Evolutionary conservation across 1,140 invertebrate genomes (phyloP).

Genomic region (Adoxophyes honmai): DNA sequence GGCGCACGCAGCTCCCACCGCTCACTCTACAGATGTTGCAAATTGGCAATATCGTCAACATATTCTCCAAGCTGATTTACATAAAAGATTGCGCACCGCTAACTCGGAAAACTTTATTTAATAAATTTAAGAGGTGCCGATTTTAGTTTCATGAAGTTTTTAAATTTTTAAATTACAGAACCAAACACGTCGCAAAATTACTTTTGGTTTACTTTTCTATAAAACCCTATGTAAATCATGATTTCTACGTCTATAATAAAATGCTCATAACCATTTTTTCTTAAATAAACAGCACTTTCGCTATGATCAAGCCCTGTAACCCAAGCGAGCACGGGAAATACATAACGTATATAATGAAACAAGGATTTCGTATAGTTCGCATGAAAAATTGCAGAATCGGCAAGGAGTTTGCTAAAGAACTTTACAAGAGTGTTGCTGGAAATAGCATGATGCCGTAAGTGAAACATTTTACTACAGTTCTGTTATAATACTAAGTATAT

Average conservation of each 20-base stretch:
- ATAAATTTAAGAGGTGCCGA: constrained; percentile 64
- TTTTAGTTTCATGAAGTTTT: too few relatives aligned
- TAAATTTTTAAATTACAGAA: too few relatives aligned
- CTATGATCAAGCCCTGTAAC: constrained; percentile 59
- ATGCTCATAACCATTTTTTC: too few relatives aligned
- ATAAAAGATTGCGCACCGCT: constrained; percentile 57
- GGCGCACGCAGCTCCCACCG: constrained; percentile 49
- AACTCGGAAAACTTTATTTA: constrained; percentile 50
- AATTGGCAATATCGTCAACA: constrained; percentile 64
- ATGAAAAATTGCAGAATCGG: constrained; percentile 66
- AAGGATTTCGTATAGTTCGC: constrained; percentile 63
- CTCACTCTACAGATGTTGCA: constrained; percentile 58
- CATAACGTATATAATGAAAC: constrained; percentile 65
- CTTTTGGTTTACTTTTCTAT: too few relatives aligned
- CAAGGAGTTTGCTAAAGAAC: constrained; percentile 59
- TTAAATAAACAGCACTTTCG: constrained; percentile 49
- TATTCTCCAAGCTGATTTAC: constrained; percentile 59
- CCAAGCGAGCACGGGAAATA: constrained; percentile 60
- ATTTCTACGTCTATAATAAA: too few relatives aligned
- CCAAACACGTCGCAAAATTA: too few relatives aligned
- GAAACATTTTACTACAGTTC: neutral
- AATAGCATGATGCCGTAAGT: constrained; percentile 59
- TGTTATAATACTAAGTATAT: too few relatives aligned
- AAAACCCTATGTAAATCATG: too few relatives aligned
- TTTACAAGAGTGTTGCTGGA: constrained; percentile 48